A percentile compares a stretch with the other conserved stretches of the same genome.
phyloP scores from a whole-genome alignment of 2,888 invertebrate species.

The Folsomia candida region DNA sequence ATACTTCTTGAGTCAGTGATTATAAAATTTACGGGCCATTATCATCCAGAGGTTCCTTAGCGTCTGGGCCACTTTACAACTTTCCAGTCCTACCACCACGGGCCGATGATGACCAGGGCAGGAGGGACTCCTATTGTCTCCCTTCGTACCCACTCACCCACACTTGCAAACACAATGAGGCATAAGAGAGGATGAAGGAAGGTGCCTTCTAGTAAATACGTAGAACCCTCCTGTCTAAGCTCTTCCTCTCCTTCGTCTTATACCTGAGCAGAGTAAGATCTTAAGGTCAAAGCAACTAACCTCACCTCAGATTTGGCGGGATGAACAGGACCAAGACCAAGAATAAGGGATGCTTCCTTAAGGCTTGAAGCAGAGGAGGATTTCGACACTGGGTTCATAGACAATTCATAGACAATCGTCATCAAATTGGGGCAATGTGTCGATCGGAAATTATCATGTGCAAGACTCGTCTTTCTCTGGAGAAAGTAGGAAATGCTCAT shows the following conservation, averaged over 20 bases:
- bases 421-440: no score
- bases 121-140: not conserved
- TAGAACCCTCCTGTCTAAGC: no score
- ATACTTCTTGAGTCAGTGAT: not conserved
- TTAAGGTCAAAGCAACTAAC: not conserved
- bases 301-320: not conserved
- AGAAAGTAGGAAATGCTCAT: not conserved
- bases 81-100: not conserved
- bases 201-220: no score
- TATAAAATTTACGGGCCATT: slow-evolving; percentile 12
- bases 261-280: not conserved
- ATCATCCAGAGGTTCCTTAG: slow-evolving; percentile 12
- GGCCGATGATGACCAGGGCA: not conserved
- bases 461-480: not conserved
- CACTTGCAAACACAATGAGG: slow-evolving; percentile 18
- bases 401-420: no score
- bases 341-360: no score
- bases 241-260: no score
- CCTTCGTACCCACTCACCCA: not conserved
- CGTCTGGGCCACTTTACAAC: slow-evolving; percentile 8
- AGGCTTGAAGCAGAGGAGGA: no score
- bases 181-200: no score
- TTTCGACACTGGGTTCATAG: no score
- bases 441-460: no score
- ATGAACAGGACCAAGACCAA: not conserved